Conservation (phyloP, 1,140 invertebrate species). For the Odontomachus brunneus region DNA sequence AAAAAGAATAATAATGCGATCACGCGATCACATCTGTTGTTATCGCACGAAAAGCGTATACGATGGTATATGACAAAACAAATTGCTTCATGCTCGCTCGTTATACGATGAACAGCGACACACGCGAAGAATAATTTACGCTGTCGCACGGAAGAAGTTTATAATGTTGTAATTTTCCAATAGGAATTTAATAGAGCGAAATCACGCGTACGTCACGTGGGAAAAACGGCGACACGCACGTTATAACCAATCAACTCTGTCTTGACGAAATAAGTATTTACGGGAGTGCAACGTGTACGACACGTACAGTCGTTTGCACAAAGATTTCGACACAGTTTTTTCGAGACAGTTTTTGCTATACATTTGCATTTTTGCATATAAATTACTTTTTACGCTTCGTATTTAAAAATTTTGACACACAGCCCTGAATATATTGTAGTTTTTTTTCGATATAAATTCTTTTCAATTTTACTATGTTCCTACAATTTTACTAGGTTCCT, state of each 20-base stretch:
- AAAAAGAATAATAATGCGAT: not conserved
- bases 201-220: not conserved
- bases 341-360: no score
- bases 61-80: not conserved
- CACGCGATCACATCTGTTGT: not conserved
- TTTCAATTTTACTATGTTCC: no score
- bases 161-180: constrained; percentile 3
- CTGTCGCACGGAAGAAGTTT: not conserved
- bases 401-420: no score
- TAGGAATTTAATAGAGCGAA: not conserved
- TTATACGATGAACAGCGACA: not conserved
- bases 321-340: no score
- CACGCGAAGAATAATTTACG: constrained; percentile 4
- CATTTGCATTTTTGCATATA: no score
- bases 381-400: no score
- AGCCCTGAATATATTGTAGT: no score
- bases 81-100: not conserved
- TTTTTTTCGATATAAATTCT: no score
- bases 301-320: no score
- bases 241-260: not conserved
- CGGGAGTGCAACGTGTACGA: not conserved
- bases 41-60: not conserved
- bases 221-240: not conserved
- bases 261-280: constrained; percentile 15
- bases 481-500: no score